Conservation (phyloP, 2,888 invertebrate genomes). For the Polylopha cassiicola region DNA sequence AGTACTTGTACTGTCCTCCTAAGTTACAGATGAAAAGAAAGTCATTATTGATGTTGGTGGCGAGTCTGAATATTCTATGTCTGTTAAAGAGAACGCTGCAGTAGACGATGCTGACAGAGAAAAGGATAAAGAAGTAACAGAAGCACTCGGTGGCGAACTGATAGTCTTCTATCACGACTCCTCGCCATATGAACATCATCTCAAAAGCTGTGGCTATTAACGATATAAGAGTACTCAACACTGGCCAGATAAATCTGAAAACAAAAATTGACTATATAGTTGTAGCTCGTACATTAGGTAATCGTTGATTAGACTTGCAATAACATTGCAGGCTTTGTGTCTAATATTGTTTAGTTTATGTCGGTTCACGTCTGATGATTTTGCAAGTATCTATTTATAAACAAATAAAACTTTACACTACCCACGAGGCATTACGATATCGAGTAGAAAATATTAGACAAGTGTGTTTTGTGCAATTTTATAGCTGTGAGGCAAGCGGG, state of each 20-base stretch:
- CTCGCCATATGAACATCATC: slow-evolving; percentile 36
- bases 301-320: no score
- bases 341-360: no score
- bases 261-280: neutral
- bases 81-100: slow-evolving; percentile 33
- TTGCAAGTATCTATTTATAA: no score
- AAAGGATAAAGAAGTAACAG: slow-evolving; percentile 46
- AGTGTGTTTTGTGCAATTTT: neutral
- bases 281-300: neutral
- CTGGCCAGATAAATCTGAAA: slow-evolving; percentile 46
- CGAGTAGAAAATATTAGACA: neutral
- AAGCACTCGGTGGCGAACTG: slow-evolving; percentile 50
- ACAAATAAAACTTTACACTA: no score
- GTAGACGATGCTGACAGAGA: slow-evolving; percentile 36
- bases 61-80: slow-evolving; percentile 31
- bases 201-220: slow-evolving; percentile 33
- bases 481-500: no score
- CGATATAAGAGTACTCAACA: slow-evolving; percentile 27
- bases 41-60: slow-evolving; percentile 45
- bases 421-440: no score
- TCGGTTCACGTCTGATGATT: no score
- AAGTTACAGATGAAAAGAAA: slow-evolving; percentile 42
- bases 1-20: slow-evolving; percentile 41
- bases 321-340: no score
- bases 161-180: slow-evolving; percentile 37